phyloP scores from a whole-genome alignment of 2,888 invertebrate species.

The Drosophila merina region DNA sequence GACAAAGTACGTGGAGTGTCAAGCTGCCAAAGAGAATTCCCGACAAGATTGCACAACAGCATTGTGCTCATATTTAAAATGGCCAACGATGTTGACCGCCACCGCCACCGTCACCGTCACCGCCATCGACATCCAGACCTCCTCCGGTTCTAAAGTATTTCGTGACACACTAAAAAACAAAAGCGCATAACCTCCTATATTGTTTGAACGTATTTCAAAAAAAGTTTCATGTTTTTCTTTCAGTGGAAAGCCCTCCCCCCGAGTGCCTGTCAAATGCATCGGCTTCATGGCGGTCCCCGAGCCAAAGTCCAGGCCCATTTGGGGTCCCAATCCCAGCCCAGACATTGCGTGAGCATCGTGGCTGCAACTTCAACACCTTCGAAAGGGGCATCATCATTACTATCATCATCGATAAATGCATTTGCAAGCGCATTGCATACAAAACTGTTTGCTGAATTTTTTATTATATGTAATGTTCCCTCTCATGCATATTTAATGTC shows the following conservation, averaged over 20 bases:
- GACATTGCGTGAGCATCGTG: constrained; percentile 65
- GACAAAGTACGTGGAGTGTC: constrained; percentile 55
- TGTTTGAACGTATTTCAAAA: not conserved
- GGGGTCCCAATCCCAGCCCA: constrained; percentile 19
- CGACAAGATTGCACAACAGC: constrained; percentile 66
- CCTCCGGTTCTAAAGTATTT: constrained; percentile 28
- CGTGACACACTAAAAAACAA: constrained; percentile 2
- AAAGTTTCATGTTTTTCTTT: not conserved
- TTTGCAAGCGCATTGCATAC: constrained; percentile 73
- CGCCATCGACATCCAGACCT: constrained; percentile 22
- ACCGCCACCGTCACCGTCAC: constrained; percentile 35
- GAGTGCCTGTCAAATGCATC: constrained; percentile 51
- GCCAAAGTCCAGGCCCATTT: not conserved
- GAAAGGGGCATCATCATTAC: constrained; percentile 70
- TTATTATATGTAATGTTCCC: constrained; percentile 78
- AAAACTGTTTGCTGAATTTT: constrained; percentile 79
- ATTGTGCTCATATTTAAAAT: constrained; percentile 76
- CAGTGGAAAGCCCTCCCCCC: constrained; percentile 4
- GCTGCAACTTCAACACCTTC: constrained; percentile 72
- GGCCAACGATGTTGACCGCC: constrained; percentile 62
- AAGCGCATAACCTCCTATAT: not conserved
- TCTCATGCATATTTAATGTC: constrained; percentile 79
- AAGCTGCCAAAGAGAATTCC: constrained; percentile 65
- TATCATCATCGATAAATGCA: constrained; percentile 77
- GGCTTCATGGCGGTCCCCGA: constrained; percentile 69